Evolutionary conservation across 2,113 vertebrate species (phyloP).

Genomic region (Semnopithecus entellus): DNA sequence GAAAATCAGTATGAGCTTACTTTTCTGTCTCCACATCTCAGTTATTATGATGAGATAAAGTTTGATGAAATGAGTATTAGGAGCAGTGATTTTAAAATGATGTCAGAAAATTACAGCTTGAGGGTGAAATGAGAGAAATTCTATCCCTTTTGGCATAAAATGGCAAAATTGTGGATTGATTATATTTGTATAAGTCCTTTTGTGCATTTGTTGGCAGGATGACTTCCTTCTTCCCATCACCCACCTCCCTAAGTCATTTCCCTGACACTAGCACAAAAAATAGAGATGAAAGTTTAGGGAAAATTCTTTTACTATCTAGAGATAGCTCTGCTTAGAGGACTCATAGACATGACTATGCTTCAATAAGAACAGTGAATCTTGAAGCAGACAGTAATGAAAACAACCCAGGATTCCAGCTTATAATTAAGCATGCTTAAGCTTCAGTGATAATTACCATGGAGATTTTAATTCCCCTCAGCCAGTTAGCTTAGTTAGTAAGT

Average conservation of each 20-base stretch:
- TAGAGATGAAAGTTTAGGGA: neutral
- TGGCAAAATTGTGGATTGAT: neutral
- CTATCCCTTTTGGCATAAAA: neutral
- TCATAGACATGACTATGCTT: neutral
- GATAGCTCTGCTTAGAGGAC: neutral
- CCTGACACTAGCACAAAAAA: neutral
- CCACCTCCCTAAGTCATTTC: neutral
- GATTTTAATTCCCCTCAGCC: neutral
- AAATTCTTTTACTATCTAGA: neutral
- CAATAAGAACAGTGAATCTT: neutral
- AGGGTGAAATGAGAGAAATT: neutral
- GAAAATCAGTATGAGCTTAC: neutral
- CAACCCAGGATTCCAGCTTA: neutral
- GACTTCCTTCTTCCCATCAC: neutral
- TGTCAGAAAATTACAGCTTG: neutral
- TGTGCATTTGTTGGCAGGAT: neutral
- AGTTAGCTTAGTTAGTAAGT: conserved; percentile 20
- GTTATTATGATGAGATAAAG: neutral
- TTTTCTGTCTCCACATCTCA: neutral
- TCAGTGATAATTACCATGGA: neutral
- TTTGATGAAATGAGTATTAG: neutral
- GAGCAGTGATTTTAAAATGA: neutral
- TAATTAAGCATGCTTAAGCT: neutral
- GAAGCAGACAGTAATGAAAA: neutral
- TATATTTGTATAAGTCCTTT: neutral